Conservation (phyloP, 2,113 vertebrate species). For the Pseudopodoces humilis region DNA sequence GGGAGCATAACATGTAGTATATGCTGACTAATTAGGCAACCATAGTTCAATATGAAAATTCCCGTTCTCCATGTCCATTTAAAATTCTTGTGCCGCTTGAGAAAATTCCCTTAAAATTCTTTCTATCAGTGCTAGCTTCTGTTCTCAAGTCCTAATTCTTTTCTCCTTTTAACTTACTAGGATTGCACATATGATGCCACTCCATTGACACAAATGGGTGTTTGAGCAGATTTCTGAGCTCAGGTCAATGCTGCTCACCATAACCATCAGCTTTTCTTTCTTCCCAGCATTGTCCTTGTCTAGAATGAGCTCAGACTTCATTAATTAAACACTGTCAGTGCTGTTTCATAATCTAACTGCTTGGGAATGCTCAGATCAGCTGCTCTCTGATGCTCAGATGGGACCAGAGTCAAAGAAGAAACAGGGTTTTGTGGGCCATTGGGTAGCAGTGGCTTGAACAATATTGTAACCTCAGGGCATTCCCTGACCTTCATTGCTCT, state of each 20-base stretch:
- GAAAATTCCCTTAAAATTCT: background rate
- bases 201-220: background rate
- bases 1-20: accelerated
- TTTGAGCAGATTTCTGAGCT: background rate
- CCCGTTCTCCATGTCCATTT: background rate
- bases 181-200: accelerated
- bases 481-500: background rate
- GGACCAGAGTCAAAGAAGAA: background rate
- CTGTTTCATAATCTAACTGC: background rate
- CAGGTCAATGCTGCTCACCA: background rate
- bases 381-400: background rate
- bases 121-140: background rate
- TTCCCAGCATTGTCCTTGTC: background rate
- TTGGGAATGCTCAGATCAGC: background rate
- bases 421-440: background rate
- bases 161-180: background rate
- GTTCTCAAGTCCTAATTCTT: background rate
- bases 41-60: background rate
- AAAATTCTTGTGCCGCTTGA: background rate
- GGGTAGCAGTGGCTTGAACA: background rate
- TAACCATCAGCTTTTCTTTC: background rate
- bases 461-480: background rate
- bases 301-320: background rate
- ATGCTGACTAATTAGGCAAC: background rate
- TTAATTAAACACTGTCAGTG: background rate